Conservation (phyloP, 2,797 vertebrate genomes). For the Xiphorhynchus erythropygius region DNA sequence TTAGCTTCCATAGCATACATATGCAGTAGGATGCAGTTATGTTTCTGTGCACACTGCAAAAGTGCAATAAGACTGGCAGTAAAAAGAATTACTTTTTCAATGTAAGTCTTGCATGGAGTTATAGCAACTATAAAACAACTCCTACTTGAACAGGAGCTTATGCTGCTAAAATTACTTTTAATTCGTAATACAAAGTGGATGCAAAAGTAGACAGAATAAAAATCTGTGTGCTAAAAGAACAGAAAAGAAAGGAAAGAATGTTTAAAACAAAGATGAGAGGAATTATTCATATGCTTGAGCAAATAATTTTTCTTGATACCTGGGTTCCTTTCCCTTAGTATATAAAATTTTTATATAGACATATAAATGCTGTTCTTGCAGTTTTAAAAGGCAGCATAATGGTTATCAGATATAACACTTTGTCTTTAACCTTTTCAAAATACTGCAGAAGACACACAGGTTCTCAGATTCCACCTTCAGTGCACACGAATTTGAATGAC, state of each 20-base stretch:
- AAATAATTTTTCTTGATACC: not conserved
- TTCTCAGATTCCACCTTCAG: not conserved
- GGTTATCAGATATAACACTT: not conserved
- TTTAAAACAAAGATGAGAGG: not conserved
- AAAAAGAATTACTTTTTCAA: conserved; percentile 35
- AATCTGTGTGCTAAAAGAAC: not conserved
- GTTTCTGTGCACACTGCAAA: conserved; percentile 28
- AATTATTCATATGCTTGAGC: not conserved
- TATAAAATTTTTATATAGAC: not conserved
- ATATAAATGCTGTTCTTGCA: not conserved
- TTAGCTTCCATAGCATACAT: not conserved
- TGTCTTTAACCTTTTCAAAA: not conserved
- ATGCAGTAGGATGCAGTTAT: not conserved
- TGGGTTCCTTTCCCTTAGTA: not conserved
- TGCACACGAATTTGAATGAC: not conserved
- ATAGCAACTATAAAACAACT: not conserved
- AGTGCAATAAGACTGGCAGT: not conserved
- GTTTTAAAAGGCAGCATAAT: not conserved
- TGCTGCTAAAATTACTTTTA: not conserved
- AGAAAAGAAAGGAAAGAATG: not conserved
- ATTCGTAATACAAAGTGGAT: not conserved
- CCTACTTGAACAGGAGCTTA: not conserved
- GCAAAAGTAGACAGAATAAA: not conserved
- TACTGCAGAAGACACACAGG: not conserved
- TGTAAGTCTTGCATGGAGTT: conserved; percentile 22